Evolutionary conservation across 2,888 invertebrate species (phyloP), one percentile per base, ranked within the genome.

Genomic region (Pollenia amentaria): DNA sequence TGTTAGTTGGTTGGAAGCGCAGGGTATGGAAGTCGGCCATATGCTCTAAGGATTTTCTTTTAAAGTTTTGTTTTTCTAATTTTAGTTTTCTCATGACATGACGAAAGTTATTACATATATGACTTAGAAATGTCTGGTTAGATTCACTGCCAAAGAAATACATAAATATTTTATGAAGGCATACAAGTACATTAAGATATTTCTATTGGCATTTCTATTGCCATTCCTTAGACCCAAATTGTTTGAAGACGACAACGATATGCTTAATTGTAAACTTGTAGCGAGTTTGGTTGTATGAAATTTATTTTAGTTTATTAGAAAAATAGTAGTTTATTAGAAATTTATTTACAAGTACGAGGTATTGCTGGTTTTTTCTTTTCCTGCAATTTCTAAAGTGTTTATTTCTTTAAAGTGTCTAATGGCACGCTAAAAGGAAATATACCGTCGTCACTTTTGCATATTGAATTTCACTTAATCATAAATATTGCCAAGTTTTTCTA

Each of bases 61-160:
- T 3, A 4, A 60, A 51, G n/a, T 29, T 51, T 29, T 3, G 69
- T 38, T 79, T 85, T 38, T 70, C 14, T 40, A 46, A 62, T 72
- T 64, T 85, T 29, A 51, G 11, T 78, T 73, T 82, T 53, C 44
- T 65, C 77, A 77, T 81, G 77, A 77, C 85, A 78, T 77, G 81
- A 81, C 72, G 72, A 85, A 73, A 73, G 81, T 70, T 82, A 82
- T 85, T 78, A 80, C 18, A 4, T 73, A 42, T 60, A 69, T 53
- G 72, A 44, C 81, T 81, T 81, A 57, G 14, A 81, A 72, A 51
- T 55, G 77, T 44, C 42, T 65, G 51, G 16, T 42, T 51, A 38
- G 16, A 42, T 16, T 69, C 46, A 64, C 44, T 40, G 53, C 42
- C 10, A 16, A 38, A 18, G 11, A 38, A 40, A 60, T 46, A 44